Evolutionary conservation across 2,888 invertebrate species (phyloP).

Genomic region (Craniophora ligustri): DNA sequence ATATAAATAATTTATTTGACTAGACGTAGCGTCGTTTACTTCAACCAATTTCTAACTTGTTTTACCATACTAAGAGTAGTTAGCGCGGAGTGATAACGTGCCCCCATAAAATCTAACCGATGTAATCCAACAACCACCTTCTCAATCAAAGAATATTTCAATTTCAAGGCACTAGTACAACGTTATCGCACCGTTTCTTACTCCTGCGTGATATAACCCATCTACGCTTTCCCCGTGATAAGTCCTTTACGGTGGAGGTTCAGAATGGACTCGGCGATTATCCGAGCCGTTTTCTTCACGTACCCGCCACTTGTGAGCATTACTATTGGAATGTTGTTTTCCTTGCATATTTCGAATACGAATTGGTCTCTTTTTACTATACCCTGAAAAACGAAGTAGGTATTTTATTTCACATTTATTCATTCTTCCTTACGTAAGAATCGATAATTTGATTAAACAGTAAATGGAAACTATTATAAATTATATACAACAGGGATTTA

Average conservation of each 20-base stretch:
- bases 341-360: constrained; percentile 92
- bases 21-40: not conserved
- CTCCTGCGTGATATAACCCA: not conserved
- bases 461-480: too few relatives aligned
- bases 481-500: too few relatives aligned
- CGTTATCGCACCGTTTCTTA: too few relatives aligned
- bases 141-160: too few relatives aligned
- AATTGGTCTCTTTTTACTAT: constrained; percentile 94
- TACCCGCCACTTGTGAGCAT: constrained; percentile 97
- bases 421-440: too few relatives aligned
- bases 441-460: too few relatives aligned
- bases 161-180: not conserved
- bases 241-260: constrained; percentile 91
- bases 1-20: not conserved
- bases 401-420: too few relatives aligned
- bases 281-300: constrained; percentile 91
- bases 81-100: too few relatives aligned
- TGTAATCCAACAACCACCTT: too few relatives aligned
- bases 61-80: too few relatives aligned
- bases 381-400: too few relatives aligned
- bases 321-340: constrained; percentile 91
- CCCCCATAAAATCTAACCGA: too few relatives aligned
- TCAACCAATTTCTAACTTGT: not conserved
- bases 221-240: constrained; percentile 66
- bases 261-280: constrained; percentile 95